Percentiles rank a stretch among this genome's conserved stretches.
phyloP scores from a whole-genome alignment of 2,888 invertebrate genomes.

The Chrysina gloriosa region DNA sequence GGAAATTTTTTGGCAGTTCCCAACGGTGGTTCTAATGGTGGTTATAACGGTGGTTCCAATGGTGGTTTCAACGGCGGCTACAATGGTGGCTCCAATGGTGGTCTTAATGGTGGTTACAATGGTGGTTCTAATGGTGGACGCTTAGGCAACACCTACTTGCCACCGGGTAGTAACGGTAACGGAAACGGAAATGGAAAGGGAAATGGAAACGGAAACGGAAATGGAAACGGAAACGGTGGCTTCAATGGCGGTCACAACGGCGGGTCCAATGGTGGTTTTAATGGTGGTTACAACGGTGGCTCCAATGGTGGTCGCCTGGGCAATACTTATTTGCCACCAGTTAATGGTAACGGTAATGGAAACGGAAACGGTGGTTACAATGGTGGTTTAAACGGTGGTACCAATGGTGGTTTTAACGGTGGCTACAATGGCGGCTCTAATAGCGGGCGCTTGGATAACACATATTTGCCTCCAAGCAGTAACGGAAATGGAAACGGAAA shows the following conservation, averaged over 20 bases:
- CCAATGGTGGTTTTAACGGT: too few species aligned
- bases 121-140: constrained; percentile 65
- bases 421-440: constrained; percentile 60
- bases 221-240: too few species aligned
- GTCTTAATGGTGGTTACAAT: too few species aligned
- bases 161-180: background rate
- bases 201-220: too few species aligned
- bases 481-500: constrained; percentile 67
- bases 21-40: background rate
- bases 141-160: constrained; percentile 68
- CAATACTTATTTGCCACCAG: constrained; percentile 70
- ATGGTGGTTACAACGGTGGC: constrained; percentile 48
- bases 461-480: constrained; percentile 69
- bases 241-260: background rate
- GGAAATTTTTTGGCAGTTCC: constrained; percentile 59
- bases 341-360: constrained; percentile 67
- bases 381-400: background rate
- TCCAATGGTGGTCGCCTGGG: constrained; percentile 69
- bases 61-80: too few species aligned
- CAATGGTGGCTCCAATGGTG: too few species aligned
- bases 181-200: background rate
- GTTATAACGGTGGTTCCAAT: too few species aligned
- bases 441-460: constrained; percentile 69
- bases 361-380: constrained; percentile 58
- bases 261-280: background rate